These are phyloP conservation scores for Temnothorax curvispinosus DNA, from an alignment of 1,140 invertebrate species.

Conservation along the genomic window DNA sequence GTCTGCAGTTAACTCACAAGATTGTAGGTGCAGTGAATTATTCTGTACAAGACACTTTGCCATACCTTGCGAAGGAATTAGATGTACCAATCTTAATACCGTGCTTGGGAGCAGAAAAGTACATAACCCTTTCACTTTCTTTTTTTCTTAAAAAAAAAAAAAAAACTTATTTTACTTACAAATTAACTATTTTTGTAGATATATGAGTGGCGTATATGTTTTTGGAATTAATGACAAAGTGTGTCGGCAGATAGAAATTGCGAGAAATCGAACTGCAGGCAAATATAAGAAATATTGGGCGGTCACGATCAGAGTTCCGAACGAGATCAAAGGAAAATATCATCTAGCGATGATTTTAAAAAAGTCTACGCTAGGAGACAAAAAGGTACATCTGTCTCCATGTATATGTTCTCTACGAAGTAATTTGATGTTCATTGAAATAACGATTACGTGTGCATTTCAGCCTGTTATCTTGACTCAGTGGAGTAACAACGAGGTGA, in stretches of 20 bases:
- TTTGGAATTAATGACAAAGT: constrained; percentile 65
- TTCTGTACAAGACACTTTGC: constrained; percentile 74
- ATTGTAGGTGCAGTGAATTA: constrained; percentile 72
- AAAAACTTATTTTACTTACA: neutral
- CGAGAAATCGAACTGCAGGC: constrained; percentile 36
- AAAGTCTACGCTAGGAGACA: neutral
- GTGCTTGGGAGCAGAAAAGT: constrained; percentile 80
- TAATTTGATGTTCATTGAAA: neutral
- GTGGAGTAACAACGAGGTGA: constrained; percentile 74
- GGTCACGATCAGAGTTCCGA: constrained; percentile 75
- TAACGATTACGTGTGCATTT: constrained; percentile 56
- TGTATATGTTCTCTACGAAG: neutral
- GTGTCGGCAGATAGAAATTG: constrained; percentile 39
- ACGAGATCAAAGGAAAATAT: constrained; percentile 57
- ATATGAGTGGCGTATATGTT: constrained; percentile 76
- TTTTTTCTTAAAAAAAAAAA: constrained; percentile 9
- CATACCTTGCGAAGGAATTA: constrained; percentile 74
- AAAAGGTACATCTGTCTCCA: constrained; percentile 57
- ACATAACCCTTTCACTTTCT: constrained; percentile 33
- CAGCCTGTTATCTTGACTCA: constrained; percentile 71
- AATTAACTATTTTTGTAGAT: constrained; percentile 66
- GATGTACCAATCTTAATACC: constrained; percentile 74
- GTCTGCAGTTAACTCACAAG: constrained; percentile 13
- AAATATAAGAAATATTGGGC: constrained; percentile 75
- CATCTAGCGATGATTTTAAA: constrained; percentile 68